Base-by-base conservation (phyloP, 2,888 invertebrate species). In the Drosophila ustulata region DNA sequence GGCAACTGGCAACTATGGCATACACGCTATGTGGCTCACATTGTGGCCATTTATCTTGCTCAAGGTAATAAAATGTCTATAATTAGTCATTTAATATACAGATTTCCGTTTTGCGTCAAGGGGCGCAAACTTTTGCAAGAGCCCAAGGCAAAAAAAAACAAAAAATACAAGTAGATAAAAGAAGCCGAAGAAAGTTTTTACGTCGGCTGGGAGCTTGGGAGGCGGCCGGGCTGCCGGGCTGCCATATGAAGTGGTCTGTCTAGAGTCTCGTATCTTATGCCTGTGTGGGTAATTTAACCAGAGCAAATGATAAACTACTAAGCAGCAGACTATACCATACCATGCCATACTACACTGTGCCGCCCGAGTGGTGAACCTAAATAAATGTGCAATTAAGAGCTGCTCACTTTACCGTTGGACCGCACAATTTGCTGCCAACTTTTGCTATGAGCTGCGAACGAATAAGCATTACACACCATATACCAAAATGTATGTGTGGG, bases 321-420 rank as follows among this genome's bases (percentile, higher is more conserved):
- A 89, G 89, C 89, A 77, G 78, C 83, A 74, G 75, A 75, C 78
- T 59, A 70, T 58, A n/a, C 30, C 18, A 18, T 18, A 18, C 18
- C 18, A 18, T 18, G 1, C 18, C 18, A 18, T 53, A 75, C 78
- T 56, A 70, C 61, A 18, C 69, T 64, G 57, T 53, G n/a, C 37
- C 37, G 37, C 58, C 70, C 62, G 55, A 78, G 70, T 66, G 84
- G 85, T 79, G 89, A 87, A 84, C 89, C 77, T 87, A 90, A 91
- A 88, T 91, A 89, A 88, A 89, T 89, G 90, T 88, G 91, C 90
- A 90, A 91, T 90, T 91, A 90, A 90, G 90, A 91, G 90, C 83
- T 90, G 85, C 82, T 90, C 82, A 73, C 87, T 76, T 83, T 78
- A 75, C 83, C 84, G 78, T 89, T 87, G 84, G 89, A 84, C 83